Evolutionary conservation across 2,113 vertebrate species (phyloP).

Genomic region (Protobothrops mucrosquamatus): DNA sequence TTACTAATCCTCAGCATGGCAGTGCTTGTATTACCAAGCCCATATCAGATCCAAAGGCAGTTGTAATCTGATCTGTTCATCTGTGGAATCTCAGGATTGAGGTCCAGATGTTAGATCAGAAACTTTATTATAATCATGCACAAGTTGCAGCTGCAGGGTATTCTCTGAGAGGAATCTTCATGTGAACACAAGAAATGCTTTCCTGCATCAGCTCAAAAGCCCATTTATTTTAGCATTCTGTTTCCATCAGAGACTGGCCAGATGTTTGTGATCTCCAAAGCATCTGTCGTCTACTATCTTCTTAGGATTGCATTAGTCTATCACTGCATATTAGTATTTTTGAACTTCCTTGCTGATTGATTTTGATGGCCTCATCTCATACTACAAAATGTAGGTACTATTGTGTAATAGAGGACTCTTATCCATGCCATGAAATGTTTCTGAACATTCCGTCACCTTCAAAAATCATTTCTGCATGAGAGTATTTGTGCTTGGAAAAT

Average conservation of each 20-base stretch:
- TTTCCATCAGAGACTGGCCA: neutral
- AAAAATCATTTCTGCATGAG: neutral
- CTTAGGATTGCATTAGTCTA: neutral
- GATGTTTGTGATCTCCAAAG: neutral
- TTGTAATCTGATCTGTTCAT: neutral
- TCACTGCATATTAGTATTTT: neutral
- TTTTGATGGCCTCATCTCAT: neutral
- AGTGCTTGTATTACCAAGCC: neutral
- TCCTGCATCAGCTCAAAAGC: constrained; percentile 3
- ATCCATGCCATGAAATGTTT: neutral
- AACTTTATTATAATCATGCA: neutral
- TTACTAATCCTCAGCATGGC: neutral
- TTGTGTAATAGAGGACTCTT: neutral
- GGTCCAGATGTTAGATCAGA: constrained; percentile 3
- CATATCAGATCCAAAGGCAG: neutral
- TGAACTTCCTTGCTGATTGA: neutral
- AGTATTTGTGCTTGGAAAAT: neutral
- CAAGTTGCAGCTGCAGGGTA: neutral
- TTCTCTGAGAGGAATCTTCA: neutral
- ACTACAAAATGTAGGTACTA: neutral
- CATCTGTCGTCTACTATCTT: neutral
- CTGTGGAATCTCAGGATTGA: neutral
- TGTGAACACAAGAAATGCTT: neutral
- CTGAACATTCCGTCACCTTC: neutral
- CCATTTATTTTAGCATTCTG: constrained; percentile 10